Evolutionary conservation across 2,113 vertebrate genomes (phyloP).

Genomic region (Felis catus): F.catus_Fca126_mat1.0 CM031411.1:112968501-112969000

Average conservation of each 20-base stretch:
- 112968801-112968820: not conserved
- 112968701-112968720: not conserved
- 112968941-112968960: not conserved
- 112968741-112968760: not conserved
- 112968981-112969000: not conserved
- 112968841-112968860: not conserved
- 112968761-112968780: not conserved
- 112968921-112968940: not conserved
- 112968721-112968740: not conserved
- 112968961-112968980: not conserved
- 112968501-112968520: slow-evolving; percentile 6
- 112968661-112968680: not conserved
- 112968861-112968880: not conserved
- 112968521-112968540: not conserved
- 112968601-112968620: not conserved
- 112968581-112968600: not conserved
- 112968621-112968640: not conserved
- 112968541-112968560: not conserved
- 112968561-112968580: not conserved
- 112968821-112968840: not conserved
- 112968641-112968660: slow-evolving; percentile 19
- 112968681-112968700: not conserved
- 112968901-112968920: not conserved
- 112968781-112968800: slow-evolving; percentile 16
- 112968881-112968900: slow-evolving; percentile 46